phyloP scores from a whole-genome alignment of 2,797 vertebrate species.

The Netta rufina region DNA sequence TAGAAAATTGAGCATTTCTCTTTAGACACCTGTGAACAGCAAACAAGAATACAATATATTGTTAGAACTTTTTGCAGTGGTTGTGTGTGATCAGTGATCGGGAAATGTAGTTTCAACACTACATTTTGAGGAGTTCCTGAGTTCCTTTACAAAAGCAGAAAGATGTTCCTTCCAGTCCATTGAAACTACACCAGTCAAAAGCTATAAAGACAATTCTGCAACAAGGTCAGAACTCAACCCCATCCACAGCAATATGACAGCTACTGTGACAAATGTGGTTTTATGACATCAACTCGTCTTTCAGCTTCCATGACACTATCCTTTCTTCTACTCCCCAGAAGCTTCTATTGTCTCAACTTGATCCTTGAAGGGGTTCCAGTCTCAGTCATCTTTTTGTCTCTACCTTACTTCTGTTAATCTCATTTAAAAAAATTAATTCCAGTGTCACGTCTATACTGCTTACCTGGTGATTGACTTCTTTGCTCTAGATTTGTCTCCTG shows the following conservation, averaged over 20 bases:
- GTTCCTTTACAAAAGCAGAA: background rate
- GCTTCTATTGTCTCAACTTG: rapidly evolving
- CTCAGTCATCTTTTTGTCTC: background rate
- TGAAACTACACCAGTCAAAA: background rate
- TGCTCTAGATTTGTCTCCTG: background rate
- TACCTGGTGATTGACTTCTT: background rate
- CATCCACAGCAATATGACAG: background rate
- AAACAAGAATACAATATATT: background rate
- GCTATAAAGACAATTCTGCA: background rate
- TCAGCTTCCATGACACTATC: background rate
- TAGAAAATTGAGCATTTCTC: background rate
- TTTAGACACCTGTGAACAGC: background rate
- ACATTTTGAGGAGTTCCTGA: background rate
- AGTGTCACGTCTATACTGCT: background rate
- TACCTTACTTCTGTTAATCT: background rate
- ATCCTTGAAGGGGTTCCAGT: background rate
- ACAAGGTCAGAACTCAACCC: background rate
- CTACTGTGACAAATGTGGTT: background rate
- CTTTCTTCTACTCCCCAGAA: background rate
- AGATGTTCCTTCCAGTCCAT: background rate
- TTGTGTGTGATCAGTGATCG: background rate
- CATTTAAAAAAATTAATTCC: background rate
- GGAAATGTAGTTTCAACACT: background rate
- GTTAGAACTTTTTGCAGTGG: background rate
- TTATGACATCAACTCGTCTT: background rate